Percentiles rank a stretch among this genome's conserved stretches.
phyloP scores from a whole-genome alignment of 2,797 vertebrate genomes.

The Schizopygopsis pylzovi region DNA sequence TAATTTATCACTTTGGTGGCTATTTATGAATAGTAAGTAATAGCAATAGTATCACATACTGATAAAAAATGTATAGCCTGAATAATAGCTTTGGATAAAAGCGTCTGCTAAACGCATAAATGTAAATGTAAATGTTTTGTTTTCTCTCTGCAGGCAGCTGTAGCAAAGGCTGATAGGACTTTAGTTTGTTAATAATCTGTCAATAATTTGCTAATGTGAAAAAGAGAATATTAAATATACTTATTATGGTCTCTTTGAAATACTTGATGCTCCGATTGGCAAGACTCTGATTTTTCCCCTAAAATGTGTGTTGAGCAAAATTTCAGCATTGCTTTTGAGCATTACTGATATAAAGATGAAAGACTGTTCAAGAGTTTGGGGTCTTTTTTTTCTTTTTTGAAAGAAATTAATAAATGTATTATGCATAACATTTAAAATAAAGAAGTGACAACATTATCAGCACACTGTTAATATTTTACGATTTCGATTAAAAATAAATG shows the following conservation, averaged over 20 bases:
- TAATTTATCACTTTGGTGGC: constrained; percentile 42
- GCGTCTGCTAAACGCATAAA: too few relatives aligned
- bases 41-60: too few relatives aligned
- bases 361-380: background rate
- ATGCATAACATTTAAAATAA: background rate
- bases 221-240: background rate
- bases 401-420: background rate
- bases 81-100: too few relatives aligned
- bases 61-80: too few relatives aligned
- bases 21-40: constrained; percentile 37
- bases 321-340: background rate
- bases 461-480: background rate
- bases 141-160: constrained; percentile 18
- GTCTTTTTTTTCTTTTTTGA: background rate
- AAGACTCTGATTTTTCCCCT: background rate
- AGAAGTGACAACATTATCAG: background rate
- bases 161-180: background rate
- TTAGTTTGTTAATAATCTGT: background rate
- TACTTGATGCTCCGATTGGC: background rate
- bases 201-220: constrained; percentile 5
- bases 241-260: background rate
- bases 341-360: background rate
- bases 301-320: background rate
- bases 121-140: constrained; percentile 16
- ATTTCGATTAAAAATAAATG: constrained; percentile 5